These are phyloP conservation scores for Marmota flaviventris DNA, from an alignment of 2,113 vertebrate species.

Conservation along the genomic window DNA sequence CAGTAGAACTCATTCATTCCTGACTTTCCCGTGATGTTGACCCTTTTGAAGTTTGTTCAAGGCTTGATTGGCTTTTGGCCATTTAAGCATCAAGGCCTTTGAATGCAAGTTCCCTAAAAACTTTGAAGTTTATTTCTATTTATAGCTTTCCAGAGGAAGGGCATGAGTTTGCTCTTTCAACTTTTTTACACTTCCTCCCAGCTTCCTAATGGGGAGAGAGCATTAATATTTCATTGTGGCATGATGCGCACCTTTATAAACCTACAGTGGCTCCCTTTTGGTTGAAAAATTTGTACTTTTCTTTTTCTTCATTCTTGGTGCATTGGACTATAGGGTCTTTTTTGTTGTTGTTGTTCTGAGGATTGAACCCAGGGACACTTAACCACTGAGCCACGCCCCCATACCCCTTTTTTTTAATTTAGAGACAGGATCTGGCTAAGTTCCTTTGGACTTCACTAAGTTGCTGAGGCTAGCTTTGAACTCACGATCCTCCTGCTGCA, in stretches of 20 bases:
- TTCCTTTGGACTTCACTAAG: no score
- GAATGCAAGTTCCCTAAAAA: background rate
- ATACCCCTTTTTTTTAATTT: no score
- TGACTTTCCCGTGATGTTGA: conserved; percentile 8
- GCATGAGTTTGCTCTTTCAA: background rate
- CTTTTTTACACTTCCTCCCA: background rate
- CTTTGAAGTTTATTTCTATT: conserved; percentile 56
- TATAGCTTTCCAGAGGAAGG: conserved; percentile 37
- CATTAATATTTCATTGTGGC: background rate
- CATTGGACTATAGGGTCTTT: background rate
- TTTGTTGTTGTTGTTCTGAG: no score
- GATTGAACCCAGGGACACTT: no score
- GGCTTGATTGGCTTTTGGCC: conserved; percentile 25
- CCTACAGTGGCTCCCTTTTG: background rate
- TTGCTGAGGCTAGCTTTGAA: no score
- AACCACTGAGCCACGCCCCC: no score
- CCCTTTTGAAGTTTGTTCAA: conserved; percentile 49
- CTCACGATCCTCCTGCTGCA: no score
- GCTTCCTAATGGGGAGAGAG: background rate
- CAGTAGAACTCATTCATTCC: background rate
- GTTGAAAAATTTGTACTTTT: background rate
- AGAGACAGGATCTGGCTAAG: no score
- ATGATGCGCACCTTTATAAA: background rate
- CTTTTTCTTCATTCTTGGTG: background rate
- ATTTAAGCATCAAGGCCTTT: conserved; percentile 38